Base-by-base conservation (phyloP, 2,113 vertebrate species). In the Anseranas semipalmata region DNA sequence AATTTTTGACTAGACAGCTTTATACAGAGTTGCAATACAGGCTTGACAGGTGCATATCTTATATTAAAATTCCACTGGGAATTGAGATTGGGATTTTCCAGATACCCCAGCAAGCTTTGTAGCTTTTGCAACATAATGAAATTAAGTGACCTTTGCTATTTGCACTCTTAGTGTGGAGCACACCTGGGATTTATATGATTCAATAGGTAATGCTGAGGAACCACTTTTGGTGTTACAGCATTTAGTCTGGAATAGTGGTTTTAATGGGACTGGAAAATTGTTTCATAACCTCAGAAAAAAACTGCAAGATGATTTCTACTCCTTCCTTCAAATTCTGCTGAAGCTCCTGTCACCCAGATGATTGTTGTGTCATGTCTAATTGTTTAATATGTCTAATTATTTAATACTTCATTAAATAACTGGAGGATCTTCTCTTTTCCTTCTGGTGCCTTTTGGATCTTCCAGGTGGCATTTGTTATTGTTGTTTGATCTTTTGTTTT, bases 1-100 rank as follows among this genome's bases (percentile, higher is more conserved):
- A 33, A 22, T 32, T 81, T 91, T 84, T 84, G 41, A 43, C 18
- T 28, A 18, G 27, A 59, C 46, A 74, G 41, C 30, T 89, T 59
- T 84, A 67, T 39, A n/a, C 18, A 74, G 30, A 65, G 30, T 35
- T 66, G 32, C 50, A 41, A 4, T n/a, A 62, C 33, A 89, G 30
- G 46, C 15, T 27, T 4, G 33, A 35, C 90, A 96, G 90, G 60
- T 93, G 83, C 71, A 56, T 16, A 65, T 71, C 14, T 93, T 68
- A 25, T 30, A 30, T 39, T 88, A 67, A 84, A 93, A 94, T 92
- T 88, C 85, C 75, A 43, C 45, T 77, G 83, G 65, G 88, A 25
- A 75, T 78, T 68, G 32, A 72, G 68, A n/a, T 0, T 48, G 35
- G 68, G 62, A 60, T 84, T 95, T 96, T 93, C 83, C 96, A 94